Evolutionary conservation across 2,113 vertebrate species (phyloP), one percentile per base, ranked within the genome.

Genomic region (Narcine bancroftii): DNA sequence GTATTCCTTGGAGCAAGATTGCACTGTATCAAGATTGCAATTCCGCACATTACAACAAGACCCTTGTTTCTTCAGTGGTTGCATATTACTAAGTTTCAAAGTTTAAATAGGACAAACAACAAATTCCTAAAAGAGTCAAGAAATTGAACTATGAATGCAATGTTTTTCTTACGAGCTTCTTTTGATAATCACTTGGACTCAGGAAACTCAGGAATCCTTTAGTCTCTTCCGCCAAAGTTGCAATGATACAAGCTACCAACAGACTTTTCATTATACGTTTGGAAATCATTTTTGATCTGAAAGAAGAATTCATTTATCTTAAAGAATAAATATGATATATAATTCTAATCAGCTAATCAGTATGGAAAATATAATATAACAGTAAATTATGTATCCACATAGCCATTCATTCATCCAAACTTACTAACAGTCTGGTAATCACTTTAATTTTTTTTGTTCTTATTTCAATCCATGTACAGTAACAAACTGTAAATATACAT

Each of bases 161-260:
- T 6, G 45, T 24, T 0, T 6, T 36, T 0, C 50, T 95, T 95
- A 97, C 97, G 97, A 96, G 96, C 95, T 96, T 96, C 93, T 93
- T 94, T 93, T 94, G 94, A 93, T 97, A 95, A 93, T 97, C 95
- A 0, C 96, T 96, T 42, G 96, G 96, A 65, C 96, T 97, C 93
- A 97, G 97, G 93, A 98, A 97, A 81, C 97, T 95, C 87, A 97
- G 93, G 33, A 97, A 97, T 92, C 95, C 97, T 92, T 97, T 94
- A 0, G 94, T 93, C 92, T 96, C 96, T 77, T 96, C 95, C 45
- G 94, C 95, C 95, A 97, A 93, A 95, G 96, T 89, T 13, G 93
- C 92, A 56, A 96, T 76, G 69, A 94, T 11, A 2, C 95, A 97
- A 65, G 94, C 92, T 94, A 97, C 24, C 92, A 96, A 93, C 94